Base-by-base conservation (phyloP, 1,140 invertebrate genomes). In the Zaprionus davidi region DNA sequence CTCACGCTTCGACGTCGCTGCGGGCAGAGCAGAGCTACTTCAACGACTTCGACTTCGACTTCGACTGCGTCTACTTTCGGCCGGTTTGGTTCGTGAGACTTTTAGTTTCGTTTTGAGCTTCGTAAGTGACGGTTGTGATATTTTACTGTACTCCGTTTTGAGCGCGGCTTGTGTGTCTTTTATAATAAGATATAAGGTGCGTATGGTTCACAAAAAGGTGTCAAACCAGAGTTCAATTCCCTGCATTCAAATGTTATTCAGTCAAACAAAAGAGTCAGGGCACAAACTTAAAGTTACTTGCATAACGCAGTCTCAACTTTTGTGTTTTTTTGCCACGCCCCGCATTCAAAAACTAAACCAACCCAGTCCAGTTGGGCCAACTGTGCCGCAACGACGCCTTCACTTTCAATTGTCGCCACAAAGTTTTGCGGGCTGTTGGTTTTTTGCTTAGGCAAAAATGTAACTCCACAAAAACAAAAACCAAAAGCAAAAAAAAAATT, bases 21-120 rank as follows among this genome's bases (percentile, higher is more conserved):
- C 31, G 3, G 9, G 31, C 31, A 34, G 9, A 34, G 31, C 31
- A 34, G 31, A 34, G 31, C 9, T 3, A 12, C 24, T 64, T 31
- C 44, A 41, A 34, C 9, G 31, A 49, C 26, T 44, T 36, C 13
- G 34, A 6, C 20, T 26, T 64, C 41, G 44, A 34, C 26, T 44
- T 36, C 13, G 34, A 6, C 20, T 26, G 58, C 41, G 44, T 34
- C 28, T 34, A 11, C 20, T 7, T 49, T 56, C 20, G 46, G 46
- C 46, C 46, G 60, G 38, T 31, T 46, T 60, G 66, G 11, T 51
- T 36, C 53, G 63, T 60, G 57, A 38, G 71, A 88, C 90, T 91
- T 90, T 91, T 90, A 91, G 90, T 91, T 91, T 91, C 90, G 60
- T 90, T 91, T 78, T 41, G 65, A 86, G 78, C 74, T 71, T 76